Conservation (phyloP, 2,113 vertebrate species). For the Corythoichthys haematopterus region DNA sequence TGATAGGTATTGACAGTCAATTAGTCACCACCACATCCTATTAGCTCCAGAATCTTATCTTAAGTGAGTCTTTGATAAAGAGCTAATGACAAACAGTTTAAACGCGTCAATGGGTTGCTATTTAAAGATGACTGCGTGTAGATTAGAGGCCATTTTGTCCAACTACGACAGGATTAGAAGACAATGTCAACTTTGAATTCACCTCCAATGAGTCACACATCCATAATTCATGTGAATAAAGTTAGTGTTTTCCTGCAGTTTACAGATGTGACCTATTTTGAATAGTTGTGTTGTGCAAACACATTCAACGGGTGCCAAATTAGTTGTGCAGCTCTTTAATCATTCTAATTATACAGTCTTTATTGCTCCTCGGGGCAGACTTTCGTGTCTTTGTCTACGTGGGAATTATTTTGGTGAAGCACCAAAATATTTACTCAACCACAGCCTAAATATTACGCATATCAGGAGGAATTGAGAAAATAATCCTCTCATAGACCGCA, state of each 20-base stretch:
- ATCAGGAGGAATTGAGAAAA: slow-evolving; percentile 71
- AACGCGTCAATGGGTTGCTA: slow-evolving; percentile 64
- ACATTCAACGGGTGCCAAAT: slow-evolving; percentile 72
- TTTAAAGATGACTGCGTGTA: slow-evolving; percentile 66
- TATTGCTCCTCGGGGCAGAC: slow-evolving; percentile 68
- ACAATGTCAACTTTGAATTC: slow-evolving; percentile 58
- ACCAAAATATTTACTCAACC: slow-evolving; percentile 72
- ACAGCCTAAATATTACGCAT: slow-evolving; percentile 73
- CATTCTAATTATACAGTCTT: slow-evolving; percentile 74
- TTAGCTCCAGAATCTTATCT: slow-evolving; percentile 61
- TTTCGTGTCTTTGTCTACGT: slow-evolving; percentile 69
- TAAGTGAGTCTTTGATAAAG: slow-evolving; percentile 57
- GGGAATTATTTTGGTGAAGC: slow-evolving; percentile 68
- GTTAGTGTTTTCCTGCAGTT: slow-evolving; percentile 59
- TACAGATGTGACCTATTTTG: slow-evolving; percentile 69
- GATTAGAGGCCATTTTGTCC: slow-evolving; percentile 65
- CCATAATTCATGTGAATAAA: slow-evolving; percentile 68
- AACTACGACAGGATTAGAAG: slow-evolving; percentile 49
- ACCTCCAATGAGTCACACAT: slow-evolving; percentile 61
- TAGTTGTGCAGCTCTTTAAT: slow-evolving; percentile 71
- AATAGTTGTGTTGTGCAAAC: slow-evolving; percentile 64
- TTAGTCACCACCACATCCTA: slow-evolving; percentile 60
- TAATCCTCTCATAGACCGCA: slow-evolving; percentile 67
- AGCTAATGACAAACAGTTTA: slow-evolving; percentile 66
- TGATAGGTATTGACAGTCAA: slow-evolving; percentile 53